Base-by-base conservation (phyloP, 2,797 vertebrate species). In the Sphenodon punctatus region DNA sequence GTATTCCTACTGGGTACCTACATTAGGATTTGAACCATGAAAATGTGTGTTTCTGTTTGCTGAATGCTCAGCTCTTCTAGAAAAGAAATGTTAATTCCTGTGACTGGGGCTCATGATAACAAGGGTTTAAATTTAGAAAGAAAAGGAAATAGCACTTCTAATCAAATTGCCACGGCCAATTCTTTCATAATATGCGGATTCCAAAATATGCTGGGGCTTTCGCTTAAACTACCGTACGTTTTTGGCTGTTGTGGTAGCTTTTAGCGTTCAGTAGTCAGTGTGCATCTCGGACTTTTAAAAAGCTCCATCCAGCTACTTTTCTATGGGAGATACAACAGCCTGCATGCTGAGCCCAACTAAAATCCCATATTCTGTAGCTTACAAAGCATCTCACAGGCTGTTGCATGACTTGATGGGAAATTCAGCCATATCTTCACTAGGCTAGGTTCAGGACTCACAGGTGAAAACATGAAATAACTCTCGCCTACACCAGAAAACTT, bases 31-130 rank as follows among this genome's bases (percentile, higher is more conserved):
- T 59, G 43, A 66, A 70, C 38, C 45, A 71, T 66, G 45, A 51
- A 69, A 82, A 71, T 49, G 19, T 65, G 45, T 39, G 76, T 66
- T 76, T 48, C 32, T 66, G 38, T 34, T 42, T 56, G 30, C 66
- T 27, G 60, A 65, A 10, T 64, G 27, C 51, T 43, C 19, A 12
- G 39, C 25, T 59, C 23, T 49, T 45, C 66, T 46, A 32, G 12
- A 41, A 59, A 70, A 70, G 82, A 65, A 82, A 82, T 38, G 23
- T 64, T 70, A 66, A 76, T 69, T 46, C 56, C 56, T 67, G 39
- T 64, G 58, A 81, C 53, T 67, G 51, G 56, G 32, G 46, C 22
- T 63, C 73, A 46, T 53, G 65, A 43, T 43, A 61, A 51, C 41
- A 41, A 15, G 59, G 46, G 38, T 78, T 72, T 80, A 58, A 67